A percentile compares a stretch with the other conserved stretches of the same genome.
phyloP scores from a whole-genome alignment of 2,113 vertebrate species.

The Argyrosomus japonicus region DNA sequence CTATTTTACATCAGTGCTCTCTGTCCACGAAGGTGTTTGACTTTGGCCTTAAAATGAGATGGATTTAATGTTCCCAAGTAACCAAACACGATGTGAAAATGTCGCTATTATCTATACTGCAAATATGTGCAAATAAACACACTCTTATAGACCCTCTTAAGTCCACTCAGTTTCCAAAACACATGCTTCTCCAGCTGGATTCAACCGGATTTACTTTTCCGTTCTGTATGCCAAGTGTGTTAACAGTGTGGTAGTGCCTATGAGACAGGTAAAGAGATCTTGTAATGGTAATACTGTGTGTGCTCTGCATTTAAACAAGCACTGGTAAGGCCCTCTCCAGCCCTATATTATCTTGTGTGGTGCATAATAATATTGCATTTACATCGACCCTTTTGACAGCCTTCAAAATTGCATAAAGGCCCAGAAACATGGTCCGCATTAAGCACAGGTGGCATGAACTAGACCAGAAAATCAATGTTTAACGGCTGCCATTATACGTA shows the following conservation, averaged over 20 bases:
- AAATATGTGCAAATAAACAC: constrained; percentile 16
- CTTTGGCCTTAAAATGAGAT: background rate
- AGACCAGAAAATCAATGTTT: background rate
- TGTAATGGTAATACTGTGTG: constrained; percentile 60
- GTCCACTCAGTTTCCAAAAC: constrained; percentile 27
- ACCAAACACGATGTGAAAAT: constrained; percentile 13
- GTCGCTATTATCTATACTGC: background rate
- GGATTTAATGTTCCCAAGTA: background rate
- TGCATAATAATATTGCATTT: constrained; percentile 68
- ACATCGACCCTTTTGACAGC: constrained; percentile 49
- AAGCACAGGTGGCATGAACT: background rate
- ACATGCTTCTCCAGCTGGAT: constrained; percentile 37
- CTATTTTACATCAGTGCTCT: constrained; percentile 7
- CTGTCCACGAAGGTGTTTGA: background rate
- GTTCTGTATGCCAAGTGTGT: constrained; percentile 54
- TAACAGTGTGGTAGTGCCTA: constrained; percentile 44
- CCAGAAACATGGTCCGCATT: constrained; percentile 26
- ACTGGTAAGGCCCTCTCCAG: constrained; percentile 26
- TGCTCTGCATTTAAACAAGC: constrained; percentile 68
- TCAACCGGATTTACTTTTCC: constrained; percentile 43
- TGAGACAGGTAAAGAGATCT: constrained; percentile 72
- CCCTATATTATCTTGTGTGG: constrained; percentile 44
- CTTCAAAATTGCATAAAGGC: constrained; percentile 36
- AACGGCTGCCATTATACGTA: background rate
- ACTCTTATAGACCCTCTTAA: constrained; percentile 16